A percentile compares a stretch with the other conserved stretches of the same genome.
These are phyloP conservation scores for Drosophila setosimentum DNA, from an alignment of 2,888 invertebrate species.

Conservation along the genomic window DNA sequence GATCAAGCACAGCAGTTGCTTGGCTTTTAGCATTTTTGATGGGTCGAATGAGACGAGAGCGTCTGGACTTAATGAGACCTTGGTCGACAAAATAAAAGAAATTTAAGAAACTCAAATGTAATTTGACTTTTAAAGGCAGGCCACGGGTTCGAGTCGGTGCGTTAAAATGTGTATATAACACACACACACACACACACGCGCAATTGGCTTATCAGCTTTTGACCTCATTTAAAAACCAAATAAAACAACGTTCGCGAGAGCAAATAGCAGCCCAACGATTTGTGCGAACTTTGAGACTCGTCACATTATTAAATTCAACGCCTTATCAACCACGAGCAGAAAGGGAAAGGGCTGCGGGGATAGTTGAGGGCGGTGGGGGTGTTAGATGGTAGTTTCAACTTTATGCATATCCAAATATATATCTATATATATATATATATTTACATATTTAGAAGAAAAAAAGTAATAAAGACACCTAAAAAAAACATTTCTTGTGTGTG, in stretches of 20 bases:
- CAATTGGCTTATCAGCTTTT: slow-evolving; percentile 73
- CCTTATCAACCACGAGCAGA: slow-evolving; percentile 41
- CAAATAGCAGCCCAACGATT: slow-evolving; percentile 60
- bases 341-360: not conserved
- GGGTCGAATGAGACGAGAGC: slow-evolving; percentile 25
- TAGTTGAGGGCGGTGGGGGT: not conserved
- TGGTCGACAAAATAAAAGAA: slow-evolving; percentile 17
- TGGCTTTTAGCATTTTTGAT: slow-evolving; percentile 13
- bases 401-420: not conserved
- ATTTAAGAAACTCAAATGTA: slow-evolving; percentile 26
- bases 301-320: slow-evolving; percentile 35
- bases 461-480: not conserved
- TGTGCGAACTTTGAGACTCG: slow-evolving; percentile 69
- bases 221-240: slow-evolving; percentile 80
- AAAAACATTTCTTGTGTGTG: not conserved
- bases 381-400: not conserved
- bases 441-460: not conserved
- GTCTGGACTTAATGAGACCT: slow-evolving; percentile 56
- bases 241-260: slow-evolving; percentile 65
- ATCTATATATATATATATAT: not conserved
- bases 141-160: slow-evolving; percentile 58
- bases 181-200: not conserved
- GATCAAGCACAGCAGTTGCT: slow-evolving; percentile 46
- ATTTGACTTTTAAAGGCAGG: slow-evolving; percentile 46
- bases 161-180: slow-evolving; percentile 49